Evolutionary conservation across 2,888 invertebrate species (phyloP).

Genomic region (Lottia gigantea): DNA sequence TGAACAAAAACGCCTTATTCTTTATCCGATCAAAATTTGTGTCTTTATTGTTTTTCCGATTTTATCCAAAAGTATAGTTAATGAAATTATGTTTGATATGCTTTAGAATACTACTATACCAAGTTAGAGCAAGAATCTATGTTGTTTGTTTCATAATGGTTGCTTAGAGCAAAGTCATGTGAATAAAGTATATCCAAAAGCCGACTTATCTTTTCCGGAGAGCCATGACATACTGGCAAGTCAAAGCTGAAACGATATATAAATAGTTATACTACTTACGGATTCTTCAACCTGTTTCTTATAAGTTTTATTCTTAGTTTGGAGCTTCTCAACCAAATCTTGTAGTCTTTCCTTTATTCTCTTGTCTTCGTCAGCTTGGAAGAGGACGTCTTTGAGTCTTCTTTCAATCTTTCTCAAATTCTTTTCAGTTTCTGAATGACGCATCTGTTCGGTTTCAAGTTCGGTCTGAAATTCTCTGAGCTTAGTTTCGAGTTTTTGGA

Average conservation of each 20-base stretch:
- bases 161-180: too few species aligned
- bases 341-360: conserved; percentile 99
- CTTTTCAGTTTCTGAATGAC: conserved; percentile 98
- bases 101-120: too few species aligned
- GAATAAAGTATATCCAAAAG: too few species aligned
- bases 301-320: conserved; percentile 99
- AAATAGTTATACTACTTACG: conserved; percentile 65
- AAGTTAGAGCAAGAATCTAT: too few species aligned
- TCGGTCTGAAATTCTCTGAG: conserved; percentile 74
- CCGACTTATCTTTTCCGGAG: too few species aligned
- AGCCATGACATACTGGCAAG: background rate
- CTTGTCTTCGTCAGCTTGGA: conserved; percentile 87
- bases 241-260: background rate
- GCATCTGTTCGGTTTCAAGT: conserved; percentile 95
- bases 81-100: too few species aligned
- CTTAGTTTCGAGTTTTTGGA: conserved; percentile 90
- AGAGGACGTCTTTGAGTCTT: conserved; percentile 92
- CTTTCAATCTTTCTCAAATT: conserved; percentile 94
- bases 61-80: too few species aligned
- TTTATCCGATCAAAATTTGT: too few species aligned
- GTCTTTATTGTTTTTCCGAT: too few species aligned
- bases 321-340: conserved; percentile 96
- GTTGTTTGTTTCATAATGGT: too few species aligned
- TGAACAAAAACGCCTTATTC: background rate
- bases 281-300: conserved; percentile 99